Percentiles rank a stretch among this genome's conserved stretches.
These are phyloP conservation scores for Hippocampus zosterae DNA, from an alignment of 2,113 vertebrate species.

Conservation along the genomic window DNA sequence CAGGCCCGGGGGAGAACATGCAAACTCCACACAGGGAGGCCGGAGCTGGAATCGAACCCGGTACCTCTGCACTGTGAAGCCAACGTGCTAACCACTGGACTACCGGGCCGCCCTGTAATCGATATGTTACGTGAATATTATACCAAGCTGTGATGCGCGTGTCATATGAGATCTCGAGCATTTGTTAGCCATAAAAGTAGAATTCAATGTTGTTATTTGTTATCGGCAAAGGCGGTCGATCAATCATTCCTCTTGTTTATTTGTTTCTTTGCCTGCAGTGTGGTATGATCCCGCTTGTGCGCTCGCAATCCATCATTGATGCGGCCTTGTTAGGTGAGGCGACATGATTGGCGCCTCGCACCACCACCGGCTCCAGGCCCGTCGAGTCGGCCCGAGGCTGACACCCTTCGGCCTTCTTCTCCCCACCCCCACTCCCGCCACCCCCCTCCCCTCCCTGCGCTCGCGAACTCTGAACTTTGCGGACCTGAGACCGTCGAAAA, in stretches of 20 bases:
- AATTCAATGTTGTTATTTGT: no score
- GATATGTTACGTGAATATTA: no score
- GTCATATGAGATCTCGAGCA: not conserved
- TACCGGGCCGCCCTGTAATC: no score
- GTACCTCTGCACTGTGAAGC: no score
- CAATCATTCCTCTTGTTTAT: not conserved
- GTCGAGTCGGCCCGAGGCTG: conserved; percentile 23
- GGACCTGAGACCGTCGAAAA: not conserved
- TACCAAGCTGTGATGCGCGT: no score
- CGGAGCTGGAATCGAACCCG: no score
- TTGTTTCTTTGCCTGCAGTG: not conserved
- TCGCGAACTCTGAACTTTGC: conserved; percentile 11
- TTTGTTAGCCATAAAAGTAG: not conserved
- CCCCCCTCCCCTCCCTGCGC: not conserved
- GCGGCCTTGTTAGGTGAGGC: not conserved
- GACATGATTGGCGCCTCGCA: conserved; percentile 43
- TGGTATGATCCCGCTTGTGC: not conserved
- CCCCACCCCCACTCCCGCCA: no score
- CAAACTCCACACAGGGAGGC: no score
- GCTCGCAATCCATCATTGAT: not conserved
- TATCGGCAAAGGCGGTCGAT: not conserved
- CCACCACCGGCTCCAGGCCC: conserved; percentile 1
- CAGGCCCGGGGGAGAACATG: no score
- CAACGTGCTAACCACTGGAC: no score
- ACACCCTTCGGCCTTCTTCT: conserved; percentile 5